These are phyloP conservation scores for Trachops cirrhosus DNA, from an alignment of 2,797 vertebrate species.

Conservation along the genomic window DNA sequence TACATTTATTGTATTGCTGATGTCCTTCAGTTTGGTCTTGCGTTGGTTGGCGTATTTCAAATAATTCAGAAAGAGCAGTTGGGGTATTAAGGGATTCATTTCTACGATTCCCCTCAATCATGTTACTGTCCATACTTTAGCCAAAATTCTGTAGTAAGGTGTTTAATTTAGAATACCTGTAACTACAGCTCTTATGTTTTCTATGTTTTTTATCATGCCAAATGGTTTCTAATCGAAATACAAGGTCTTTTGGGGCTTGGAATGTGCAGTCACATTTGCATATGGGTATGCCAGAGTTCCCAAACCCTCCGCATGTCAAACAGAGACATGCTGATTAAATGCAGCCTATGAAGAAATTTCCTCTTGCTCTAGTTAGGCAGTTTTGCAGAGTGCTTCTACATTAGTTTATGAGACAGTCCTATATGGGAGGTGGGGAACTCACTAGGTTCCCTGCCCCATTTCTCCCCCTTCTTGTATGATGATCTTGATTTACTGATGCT, in stretches of 20 bases:
- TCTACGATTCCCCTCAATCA: neutral
- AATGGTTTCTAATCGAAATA: slow-evolving; percentile 49
- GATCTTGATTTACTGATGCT: slow-evolving; percentile 25
- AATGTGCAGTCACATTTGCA: slow-evolving; percentile 46
- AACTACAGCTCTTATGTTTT: slow-evolving; percentile 8
- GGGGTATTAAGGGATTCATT: slow-evolving; percentile 27
- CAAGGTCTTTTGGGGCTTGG: slow-evolving; percentile 30
- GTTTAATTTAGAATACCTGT: slow-evolving; percentile 41
- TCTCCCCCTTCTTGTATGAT: neutral
- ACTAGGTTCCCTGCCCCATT: neutral
- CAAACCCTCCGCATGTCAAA: slow-evolving; percentile 34
- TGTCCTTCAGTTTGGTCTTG: slow-evolving; percentile 23
- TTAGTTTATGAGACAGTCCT: slow-evolving; percentile 3
- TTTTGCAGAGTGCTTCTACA: slow-evolving; percentile 14
- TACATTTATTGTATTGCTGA: neutral
- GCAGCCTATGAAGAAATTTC: neutral
- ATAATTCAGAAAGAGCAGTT: slow-evolving; percentile 9
- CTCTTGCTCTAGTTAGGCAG: neutral
- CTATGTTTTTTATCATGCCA: slow-evolving; percentile 32
- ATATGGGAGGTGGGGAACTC: neutral
- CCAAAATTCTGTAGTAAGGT: slow-evolving; percentile 35
- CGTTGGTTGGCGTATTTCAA: slow-evolving; percentile 1
- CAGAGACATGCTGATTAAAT: slow-evolving; percentile 38
- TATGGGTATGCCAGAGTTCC: slow-evolving; percentile 40
- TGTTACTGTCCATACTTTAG: slow-evolving; percentile 5